phyloP scores from a whole-genome alignment of 2,888 invertebrate genomes.

The Tachystola acroxantha region DNA sequence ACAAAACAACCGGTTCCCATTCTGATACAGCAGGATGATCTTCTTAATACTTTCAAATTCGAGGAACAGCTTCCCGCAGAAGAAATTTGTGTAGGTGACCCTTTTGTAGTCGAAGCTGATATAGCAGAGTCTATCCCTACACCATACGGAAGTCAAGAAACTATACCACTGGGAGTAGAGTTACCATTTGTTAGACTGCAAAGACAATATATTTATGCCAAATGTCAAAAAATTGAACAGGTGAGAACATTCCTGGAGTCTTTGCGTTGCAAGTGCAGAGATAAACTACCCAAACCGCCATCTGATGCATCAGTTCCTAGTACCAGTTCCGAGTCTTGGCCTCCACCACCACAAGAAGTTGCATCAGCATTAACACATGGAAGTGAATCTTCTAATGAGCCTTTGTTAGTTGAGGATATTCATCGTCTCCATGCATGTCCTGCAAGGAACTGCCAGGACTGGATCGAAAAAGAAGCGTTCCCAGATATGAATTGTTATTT shows the following conservation, averaged over 20 bases:
- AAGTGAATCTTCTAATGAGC: slow-evolving; percentile 44
- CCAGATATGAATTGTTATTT: slow-evolving; percentile 43
- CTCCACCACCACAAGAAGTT: background rate
- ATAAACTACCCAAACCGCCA: slow-evolving; percentile 11
- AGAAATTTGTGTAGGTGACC: slow-evolving; percentile 38
- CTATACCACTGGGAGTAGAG: slow-evolving; percentile 48
- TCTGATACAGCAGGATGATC: slow-evolving; percentile 36
- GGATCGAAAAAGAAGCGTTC: slow-evolving; percentile 33
- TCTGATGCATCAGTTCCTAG: slow-evolving; percentile 6
- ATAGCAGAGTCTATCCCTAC: slow-evolving; percentile 36
- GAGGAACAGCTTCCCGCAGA: slow-evolving; percentile 20
- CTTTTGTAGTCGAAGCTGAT: slow-evolving; percentile 54
- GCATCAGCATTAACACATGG: slow-evolving; percentile 1
- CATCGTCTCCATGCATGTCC: slow-evolving; percentile 41
- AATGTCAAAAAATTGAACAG: slow-evolving; percentile 55
- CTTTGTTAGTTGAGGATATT: slow-evolving; percentile 40
- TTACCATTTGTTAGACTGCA: slow-evolving; percentile 48
- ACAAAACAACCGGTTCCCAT: slow-evolving; percentile 27
- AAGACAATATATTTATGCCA: slow-evolving; percentile 57
- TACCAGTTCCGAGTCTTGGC: slow-evolving; percentile 6
- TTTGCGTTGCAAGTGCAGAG: slow-evolving; percentile 47
- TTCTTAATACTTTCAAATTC: slow-evolving; percentile 42
- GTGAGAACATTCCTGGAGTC: slow-evolving; percentile 47
- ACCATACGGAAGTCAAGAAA: slow-evolving; percentile 53
- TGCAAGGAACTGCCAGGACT: slow-evolving; percentile 34